phyloP scores from a whole-genome alignment of 2,113 vertebrate genomes.

The Coryphaenoides rupestris region DNA sequence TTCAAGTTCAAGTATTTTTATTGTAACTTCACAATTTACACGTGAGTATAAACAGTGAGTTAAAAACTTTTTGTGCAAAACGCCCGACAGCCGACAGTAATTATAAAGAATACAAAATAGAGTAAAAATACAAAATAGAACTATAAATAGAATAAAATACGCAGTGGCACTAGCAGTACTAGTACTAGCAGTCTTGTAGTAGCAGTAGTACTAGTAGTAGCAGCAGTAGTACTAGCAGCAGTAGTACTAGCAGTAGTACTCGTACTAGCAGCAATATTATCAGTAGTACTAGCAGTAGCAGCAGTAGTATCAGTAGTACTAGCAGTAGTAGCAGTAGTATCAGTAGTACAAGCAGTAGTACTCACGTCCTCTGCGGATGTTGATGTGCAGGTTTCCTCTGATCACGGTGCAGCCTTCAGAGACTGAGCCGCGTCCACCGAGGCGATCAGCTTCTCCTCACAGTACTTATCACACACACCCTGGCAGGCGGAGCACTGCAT shows the following conservation, averaged over 20 bases:
- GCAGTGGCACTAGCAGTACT: no score
- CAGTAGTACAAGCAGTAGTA: conserved; percentile 36
- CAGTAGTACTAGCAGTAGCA: conserved; percentile 36
- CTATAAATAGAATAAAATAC: no score
- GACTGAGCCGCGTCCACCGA: conserved; percentile 92
- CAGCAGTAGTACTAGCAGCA: neutral
- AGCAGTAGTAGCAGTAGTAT: neutral
- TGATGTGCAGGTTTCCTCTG: conserved; percentile 92
- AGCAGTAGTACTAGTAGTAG: neutral
- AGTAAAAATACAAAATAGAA: no score
- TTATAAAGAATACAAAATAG: no score
- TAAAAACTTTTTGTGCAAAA: no score
- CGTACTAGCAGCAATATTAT: neutral
- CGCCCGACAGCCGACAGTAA: no score
- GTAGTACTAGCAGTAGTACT: neutral
- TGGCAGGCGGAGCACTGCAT: conserved; percentile 93
- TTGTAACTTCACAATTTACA: no score
- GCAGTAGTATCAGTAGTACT: neutral
- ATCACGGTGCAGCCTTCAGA: conserved; percentile 92
- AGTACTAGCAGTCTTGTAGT: no score
- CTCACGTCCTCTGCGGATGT: conserved; percentile 96
- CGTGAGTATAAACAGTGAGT: no score
- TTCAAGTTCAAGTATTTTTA: no score
- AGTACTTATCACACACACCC: conserved; percentile 92
- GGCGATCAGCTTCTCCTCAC: conserved; percentile 88